Evolutionary conservation across 2,113 vertebrate genomes (phyloP).

Genomic region (Percina caprodes): DNA sequence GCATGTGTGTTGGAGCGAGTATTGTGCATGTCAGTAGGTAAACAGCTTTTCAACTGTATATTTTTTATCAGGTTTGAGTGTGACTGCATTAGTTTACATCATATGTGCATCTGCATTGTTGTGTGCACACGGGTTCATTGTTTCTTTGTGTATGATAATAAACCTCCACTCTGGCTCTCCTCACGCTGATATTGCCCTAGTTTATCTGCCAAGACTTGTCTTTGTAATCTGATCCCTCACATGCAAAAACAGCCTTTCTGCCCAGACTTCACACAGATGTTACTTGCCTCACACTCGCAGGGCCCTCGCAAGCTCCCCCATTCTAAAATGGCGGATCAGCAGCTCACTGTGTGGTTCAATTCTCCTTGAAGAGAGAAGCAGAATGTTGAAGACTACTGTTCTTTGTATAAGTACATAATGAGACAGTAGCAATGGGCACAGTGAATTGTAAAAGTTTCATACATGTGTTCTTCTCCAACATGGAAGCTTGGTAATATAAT

Average conservation of each 20-base stretch:
- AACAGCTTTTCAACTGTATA: neutral
- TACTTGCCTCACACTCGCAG: constrained; percentile 63
- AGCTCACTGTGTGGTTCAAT: constrained; percentile 49
- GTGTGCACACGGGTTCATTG: neutral
- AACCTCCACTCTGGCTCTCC: constrained; percentile 58
- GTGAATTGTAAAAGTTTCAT: constrained; percentile 41
- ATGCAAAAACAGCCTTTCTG: constrained; percentile 65
- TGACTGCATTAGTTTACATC: constrained; percentile 3
- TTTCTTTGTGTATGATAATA: constrained; percentile 41
- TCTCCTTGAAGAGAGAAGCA: constrained; percentile 58
- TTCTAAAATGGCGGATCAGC: constrained; percentile 72
- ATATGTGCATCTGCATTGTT: constrained; percentile 1
- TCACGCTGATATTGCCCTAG: constrained; percentile 64
- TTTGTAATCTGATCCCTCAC: constrained; percentile 79
- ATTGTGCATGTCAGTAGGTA: neutral
- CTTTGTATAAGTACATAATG: constrained; percentile 67
- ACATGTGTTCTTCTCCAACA: constrained; percentile 47
- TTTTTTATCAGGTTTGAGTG: neutral
- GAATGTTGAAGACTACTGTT: constrained; percentile 47
- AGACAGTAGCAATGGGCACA: constrained; percentile 24
- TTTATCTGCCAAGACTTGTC: constrained; percentile 81
- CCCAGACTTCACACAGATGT: constrained; percentile 83
- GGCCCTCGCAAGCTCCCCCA: constrained; percentile 64
- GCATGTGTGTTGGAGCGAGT: neutral
- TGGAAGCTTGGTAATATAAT: constrained; percentile 32